Evolutionary conservation across 2,797 vertebrate genomes (phyloP), one percentile per base, ranked within the genome.

Genomic region (Agapornis canus): DNA sequence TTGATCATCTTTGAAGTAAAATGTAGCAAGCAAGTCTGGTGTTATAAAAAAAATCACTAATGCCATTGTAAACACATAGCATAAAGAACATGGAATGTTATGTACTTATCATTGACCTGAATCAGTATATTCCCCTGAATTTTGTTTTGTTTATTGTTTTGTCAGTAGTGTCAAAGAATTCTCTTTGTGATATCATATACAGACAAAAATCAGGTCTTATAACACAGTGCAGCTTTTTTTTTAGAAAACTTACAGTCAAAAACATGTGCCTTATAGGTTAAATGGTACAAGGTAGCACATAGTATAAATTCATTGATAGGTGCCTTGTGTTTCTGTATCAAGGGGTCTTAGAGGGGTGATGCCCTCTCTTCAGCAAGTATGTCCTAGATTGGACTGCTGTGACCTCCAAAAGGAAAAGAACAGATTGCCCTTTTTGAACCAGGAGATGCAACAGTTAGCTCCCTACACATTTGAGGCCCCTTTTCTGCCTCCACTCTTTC

Each of bases 81-180:
- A 48, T 57, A 87, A 37, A 82, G 48, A 59, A 61, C 54, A 19
- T 15, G 73, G 56, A 45, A 27, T 83, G 72, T 92, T 93, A 85
- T 29, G 35, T 79, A 29, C 29, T 80, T 48, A 43, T 37, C 64
- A 59, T 84, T 80, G 35, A 88, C 89, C 72, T 89, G 57, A 78
- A 88, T 73, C 65, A 73, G 45, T 90, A 56, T 90, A 71, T 72
- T 25, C 27, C 27, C 15, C 42, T 88, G 86, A 71, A 86, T 32
- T 79, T 39, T 84, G 21, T 56, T 91, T 76, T 83, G 32, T 70
- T 92, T 90, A 69, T 91, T 93, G 65, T 73, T 96, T 96, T 91
- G 81, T 89, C 82, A 78, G 78, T 85, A 82, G 37, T 20, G 22
- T 82, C 73, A 92, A 93, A 95, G 54, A 91, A 86, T 79, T 80